Percentiles rank a stretch among this genome's conserved stretches.
Conservation (phyloP, 2,888 invertebrate genomes). For the Drosophila vallismaia region DNA sequence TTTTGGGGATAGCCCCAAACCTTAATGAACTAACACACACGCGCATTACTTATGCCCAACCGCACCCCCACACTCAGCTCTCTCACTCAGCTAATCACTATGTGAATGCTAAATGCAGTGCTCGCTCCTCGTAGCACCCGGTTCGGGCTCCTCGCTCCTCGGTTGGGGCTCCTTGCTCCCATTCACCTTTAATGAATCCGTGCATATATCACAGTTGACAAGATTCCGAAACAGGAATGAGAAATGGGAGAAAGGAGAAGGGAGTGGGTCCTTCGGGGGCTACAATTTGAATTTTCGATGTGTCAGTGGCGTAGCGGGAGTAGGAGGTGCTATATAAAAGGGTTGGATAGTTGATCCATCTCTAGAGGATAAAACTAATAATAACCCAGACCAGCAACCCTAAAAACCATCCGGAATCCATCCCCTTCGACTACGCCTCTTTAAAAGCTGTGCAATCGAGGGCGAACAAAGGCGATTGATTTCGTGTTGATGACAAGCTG, state of each 20-base stretch:
- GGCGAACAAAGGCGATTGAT: conserved; percentile 60
- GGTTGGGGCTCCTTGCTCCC: background rate
- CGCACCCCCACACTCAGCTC: background rate
- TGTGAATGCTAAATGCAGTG: conserved; percentile 35
- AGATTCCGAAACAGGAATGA: conserved; percentile 25
- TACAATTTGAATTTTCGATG: conserved; percentile 10
- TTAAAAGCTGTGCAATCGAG: conserved; percentile 11
- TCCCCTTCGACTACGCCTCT: background rate
- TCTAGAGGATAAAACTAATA: background rate
- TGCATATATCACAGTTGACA: conserved; percentile 48
- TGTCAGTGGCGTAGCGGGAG: background rate
- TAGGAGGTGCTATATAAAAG: background rate
- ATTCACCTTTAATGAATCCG: conserved; percentile 27
- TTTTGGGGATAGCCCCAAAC: conserved; percentile 6
- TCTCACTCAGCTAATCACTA: conserved; percentile 30
- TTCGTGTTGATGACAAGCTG: conserved; percentile 59
- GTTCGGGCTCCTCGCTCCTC: background rate
- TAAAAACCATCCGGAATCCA: background rate
- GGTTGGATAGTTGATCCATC: background rate
- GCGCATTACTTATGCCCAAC: conserved; percentile 42
- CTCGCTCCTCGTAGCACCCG: background rate
- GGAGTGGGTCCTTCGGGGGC: background rate
- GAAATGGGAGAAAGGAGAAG: conserved; percentile 9
- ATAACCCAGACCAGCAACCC: background rate
- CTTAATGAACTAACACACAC: conserved; percentile 46